phyloP scores from a whole-genome alignment of 2,888 invertebrate genomes.

The Drosophila yooni region DNA sequence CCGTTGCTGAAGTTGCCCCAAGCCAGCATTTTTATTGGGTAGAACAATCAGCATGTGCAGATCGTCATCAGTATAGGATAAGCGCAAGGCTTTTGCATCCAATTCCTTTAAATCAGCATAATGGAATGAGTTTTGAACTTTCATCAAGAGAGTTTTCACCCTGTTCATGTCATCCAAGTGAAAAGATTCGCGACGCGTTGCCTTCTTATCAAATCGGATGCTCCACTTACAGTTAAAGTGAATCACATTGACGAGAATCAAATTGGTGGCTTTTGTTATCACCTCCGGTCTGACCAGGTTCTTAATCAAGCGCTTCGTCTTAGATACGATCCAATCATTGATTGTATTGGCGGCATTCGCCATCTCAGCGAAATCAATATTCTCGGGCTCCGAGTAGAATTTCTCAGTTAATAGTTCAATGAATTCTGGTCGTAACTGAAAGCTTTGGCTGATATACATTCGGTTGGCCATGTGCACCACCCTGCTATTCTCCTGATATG shows the following conservation, averaged over 20 bases:
- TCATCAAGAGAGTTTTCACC: slow-evolving; percentile 89
- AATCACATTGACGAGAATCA: slow-evolving; percentile 92
- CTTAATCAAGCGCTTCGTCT: slow-evolving; percentile 92
- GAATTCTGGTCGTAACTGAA: slow-evolving; percentile 86
- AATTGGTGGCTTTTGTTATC: slow-evolving; percentile 86
- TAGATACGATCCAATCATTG: slow-evolving; percentile 91
- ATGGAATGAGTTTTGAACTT: slow-evolving; percentile 75
- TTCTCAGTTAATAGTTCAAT: slow-evolving; percentile 86
- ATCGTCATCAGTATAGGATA: slow-evolving; percentile 89
- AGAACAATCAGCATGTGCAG: slow-evolving; percentile 91
- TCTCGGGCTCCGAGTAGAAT: slow-evolving; percentile 88
- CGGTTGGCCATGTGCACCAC: slow-evolving; percentile 88
- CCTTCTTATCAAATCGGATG: slow-evolving; percentile 87
- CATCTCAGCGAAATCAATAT: slow-evolving; percentile 87
- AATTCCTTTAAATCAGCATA: slow-evolving; percentile 62
- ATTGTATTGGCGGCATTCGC: slow-evolving; percentile 87
- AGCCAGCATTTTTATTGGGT: slow-evolving; percentile 88
- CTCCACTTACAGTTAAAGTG: slow-evolving; percentile 93
- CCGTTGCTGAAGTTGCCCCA: slow-evolving; percentile 87
- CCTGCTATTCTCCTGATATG: slow-evolving; percentile 49
- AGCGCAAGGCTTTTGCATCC: slow-evolving; percentile 86
- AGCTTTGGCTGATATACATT: slow-evolving; percentile 88
- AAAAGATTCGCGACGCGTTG: slow-evolving; percentile 87
- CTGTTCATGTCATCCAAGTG: slow-evolving; percentile 84
- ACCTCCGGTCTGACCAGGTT: slow-evolving; percentile 88